Evolutionary conservation across 2,888 invertebrate species (phyloP).

Genomic region (Stomorhina lunata): DNA sequence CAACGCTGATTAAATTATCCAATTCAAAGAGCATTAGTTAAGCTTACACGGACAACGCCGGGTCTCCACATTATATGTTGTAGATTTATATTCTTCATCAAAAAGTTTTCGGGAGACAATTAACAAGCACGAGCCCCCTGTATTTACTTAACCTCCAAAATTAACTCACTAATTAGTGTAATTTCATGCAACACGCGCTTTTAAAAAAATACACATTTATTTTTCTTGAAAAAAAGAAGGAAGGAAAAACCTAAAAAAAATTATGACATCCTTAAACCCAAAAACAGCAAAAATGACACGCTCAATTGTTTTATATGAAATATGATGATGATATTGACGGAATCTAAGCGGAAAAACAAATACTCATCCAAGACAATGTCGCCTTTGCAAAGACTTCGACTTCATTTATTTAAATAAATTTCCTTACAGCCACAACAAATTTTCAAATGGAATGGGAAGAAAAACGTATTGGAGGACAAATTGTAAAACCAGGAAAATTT

Average conservation of each 20-base stretch:
- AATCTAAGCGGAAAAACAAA: slow-evolving; percentile 44
- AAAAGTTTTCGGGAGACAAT: too few relatives aligned
- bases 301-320: slow-evolving; percentile 76
- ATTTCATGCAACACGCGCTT: slow-evolving; percentile 74
- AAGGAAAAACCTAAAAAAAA: slow-evolving; percentile 1
- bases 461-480: background rate
- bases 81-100: too few relatives aligned
- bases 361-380: slow-evolving; percentile 29
- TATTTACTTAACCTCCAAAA: background rate
- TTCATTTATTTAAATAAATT: slow-evolving; percentile 24
- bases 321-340: slow-evolving; percentile 67
- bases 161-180: slow-evolving; percentile 69
- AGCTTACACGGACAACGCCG: too few relatives aligned
- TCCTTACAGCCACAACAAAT: background rate
- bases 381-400: background rate
- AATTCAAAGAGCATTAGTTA: too few relatives aligned
- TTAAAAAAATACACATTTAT: slow-evolving; percentile 16
- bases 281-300: slow-evolving; percentile 69
- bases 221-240: slow-evolving; percentile 9
- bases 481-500: slow-evolving; percentile 62
- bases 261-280: slow-evolving; percentile 52
- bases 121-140: too few relatives aligned
- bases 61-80: too few relatives aligned
- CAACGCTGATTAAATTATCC: too few relatives aligned
- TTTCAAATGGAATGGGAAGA: background rate